A percentile compares a stretch with the other conserved stretches of the same genome.
These are phyloP conservation scores for Vicugna pacos DNA, from an alignment of 2,113 vertebrate genomes.

Conservation along the genomic window DNA sequence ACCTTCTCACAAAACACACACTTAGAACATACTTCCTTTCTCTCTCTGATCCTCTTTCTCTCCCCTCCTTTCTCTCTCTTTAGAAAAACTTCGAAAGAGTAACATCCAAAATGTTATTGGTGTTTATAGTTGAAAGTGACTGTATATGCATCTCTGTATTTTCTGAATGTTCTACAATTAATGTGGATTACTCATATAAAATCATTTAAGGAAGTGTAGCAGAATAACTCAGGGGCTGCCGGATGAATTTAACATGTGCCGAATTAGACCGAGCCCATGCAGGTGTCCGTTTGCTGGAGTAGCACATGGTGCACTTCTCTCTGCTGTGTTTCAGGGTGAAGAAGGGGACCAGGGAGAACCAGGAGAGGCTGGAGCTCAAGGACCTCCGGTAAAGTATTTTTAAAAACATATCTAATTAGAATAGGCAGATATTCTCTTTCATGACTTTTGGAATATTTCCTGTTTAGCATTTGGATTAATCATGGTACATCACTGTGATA, in stretches of 20 bases:
- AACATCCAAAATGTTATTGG: neutral
- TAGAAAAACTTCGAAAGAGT: neutral
- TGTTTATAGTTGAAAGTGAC: neutral
- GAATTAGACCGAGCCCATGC: neutral
- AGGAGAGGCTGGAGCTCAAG: conserved; percentile 95
- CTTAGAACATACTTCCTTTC: neutral
- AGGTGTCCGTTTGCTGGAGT: neutral
- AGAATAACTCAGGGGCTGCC: neutral
- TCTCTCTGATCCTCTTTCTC: neutral
- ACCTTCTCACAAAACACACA: neutral
- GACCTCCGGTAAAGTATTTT: conserved; percentile 92
- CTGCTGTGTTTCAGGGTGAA: conserved; percentile 90
- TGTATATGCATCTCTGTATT: neutral
- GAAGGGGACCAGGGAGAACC: conserved; percentile 94
- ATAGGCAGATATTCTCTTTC: neutral
- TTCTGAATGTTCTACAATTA: neutral
- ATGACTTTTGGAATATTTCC: conserved; percentile 6
- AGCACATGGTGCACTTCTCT: conserved; percentile 46
- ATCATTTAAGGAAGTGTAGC: neutral
- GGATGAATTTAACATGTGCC: neutral
- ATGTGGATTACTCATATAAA: neutral
- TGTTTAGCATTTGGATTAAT: neutral
- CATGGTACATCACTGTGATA: neutral
- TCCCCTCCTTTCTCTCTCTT: neutral
- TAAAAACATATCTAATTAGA: neutral